phyloP scores from a whole-genome alignment of 2,888 invertebrate species.

The Protonemura montana region DNA sequence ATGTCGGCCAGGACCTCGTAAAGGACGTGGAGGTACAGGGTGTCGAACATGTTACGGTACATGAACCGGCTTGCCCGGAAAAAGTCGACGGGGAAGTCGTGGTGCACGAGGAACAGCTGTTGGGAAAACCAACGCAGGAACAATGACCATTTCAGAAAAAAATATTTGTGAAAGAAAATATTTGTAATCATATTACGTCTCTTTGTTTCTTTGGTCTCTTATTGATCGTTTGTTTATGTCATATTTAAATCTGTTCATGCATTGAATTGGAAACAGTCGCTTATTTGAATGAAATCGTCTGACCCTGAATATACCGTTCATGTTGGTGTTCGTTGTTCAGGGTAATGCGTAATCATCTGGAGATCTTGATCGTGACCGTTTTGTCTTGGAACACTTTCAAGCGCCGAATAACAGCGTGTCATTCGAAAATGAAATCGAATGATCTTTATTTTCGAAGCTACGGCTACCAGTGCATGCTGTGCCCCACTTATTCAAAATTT shows the following conservation, averaged over 20 bases:
- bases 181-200: too few relatives aligned
- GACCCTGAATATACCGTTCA: too few relatives aligned
- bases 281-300: too few relatives aligned
- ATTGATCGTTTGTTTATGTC: too few relatives aligned
- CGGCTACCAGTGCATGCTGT: not conserved
- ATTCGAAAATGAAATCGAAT: not conserved
- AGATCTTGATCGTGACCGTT: not conserved
- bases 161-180: not conserved
- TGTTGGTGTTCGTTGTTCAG: not conserved
- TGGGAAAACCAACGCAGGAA: not conserved
- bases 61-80: not conserved
- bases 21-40: not conserved
- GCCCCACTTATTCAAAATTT: not conserved
- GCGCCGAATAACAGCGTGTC: not conserved
- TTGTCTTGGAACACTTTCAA: not conserved
- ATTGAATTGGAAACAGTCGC: too few relatives aligned
- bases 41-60: not conserved
- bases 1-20: not conserved
- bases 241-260: too few relatives aligned
- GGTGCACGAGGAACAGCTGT: not conserved
- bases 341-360: not conserved
- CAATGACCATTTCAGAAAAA: not conserved
- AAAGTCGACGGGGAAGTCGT: not conserved
- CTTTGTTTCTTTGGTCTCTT: too few relatives aligned
- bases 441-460: not conserved